Base-by-base conservation (phyloP, 2,797 vertebrate genomes). In the Acipenser transmontanus region DNA sequence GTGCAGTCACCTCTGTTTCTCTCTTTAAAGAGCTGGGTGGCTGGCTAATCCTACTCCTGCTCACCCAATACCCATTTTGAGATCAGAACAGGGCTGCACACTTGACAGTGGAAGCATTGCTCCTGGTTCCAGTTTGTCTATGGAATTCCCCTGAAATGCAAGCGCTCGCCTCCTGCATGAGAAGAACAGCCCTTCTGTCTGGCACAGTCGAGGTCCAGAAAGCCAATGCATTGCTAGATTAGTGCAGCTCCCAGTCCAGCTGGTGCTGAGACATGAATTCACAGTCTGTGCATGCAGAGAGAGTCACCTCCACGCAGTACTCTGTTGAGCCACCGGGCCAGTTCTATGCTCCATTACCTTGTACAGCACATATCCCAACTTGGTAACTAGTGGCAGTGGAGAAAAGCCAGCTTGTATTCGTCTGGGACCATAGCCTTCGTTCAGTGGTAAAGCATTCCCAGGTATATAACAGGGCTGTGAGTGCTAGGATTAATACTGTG, bases 381-480 rank as follows among this genome's bases (percentile, higher is more conserved):
- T 12, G 8, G 47, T 51, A 57, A 69, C 49, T 63, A 66, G 54
- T 49, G 34, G 59, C 13, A 56, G 63, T 68, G 63, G 70, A 62
- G 60, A 54, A 59, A 62, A 62, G 64, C 69, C 69, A 70, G 61
- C 48, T 57, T 14, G 17, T 61, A 64, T 50, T 54, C 54, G 65
- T 57, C 69, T 59, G 65, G 61, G 34, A 63, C 20, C 34, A 17
- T 59, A 56, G 17, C 12, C 56, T 59, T 49, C 49, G n/a, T 13
- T 20, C 17, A 56, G 14, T 62, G 56, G 51, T 47, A 56, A 13
- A 50, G 61, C 54, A 61, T 61, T 13, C 47, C 34, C 12, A 2
- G 60, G 14, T 61, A 20, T 9, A 34, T 9, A 61, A 61, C 60
- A 61, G 17, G 17, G 47, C 47, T 34, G 2, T 47, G 8, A 17